Conservation (phyloP, 1,140 invertebrate genomes). For the Dermatophagoides farinae region DNA sequence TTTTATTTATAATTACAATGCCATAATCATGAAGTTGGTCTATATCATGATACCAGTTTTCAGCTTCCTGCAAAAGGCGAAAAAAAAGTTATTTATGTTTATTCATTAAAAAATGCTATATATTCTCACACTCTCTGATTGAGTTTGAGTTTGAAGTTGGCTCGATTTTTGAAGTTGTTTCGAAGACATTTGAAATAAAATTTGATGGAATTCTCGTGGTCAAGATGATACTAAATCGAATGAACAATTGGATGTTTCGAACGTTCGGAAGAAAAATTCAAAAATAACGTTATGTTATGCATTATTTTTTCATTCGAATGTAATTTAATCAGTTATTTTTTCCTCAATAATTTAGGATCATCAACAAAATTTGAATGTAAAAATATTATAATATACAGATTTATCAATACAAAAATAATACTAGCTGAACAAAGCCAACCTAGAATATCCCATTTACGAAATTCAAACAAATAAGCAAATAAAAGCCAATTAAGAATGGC, state of each 20-base stretch:
- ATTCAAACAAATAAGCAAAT: constrained; percentile 75
- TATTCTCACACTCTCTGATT: background rate
- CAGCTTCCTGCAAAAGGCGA: constrained; percentile 18
- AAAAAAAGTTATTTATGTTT: background rate
- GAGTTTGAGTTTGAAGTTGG: background rate
- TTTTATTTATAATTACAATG: constrained; percentile 28
- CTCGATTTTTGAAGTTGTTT: background rate
- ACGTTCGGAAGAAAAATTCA: too few relatives aligned
- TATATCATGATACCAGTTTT: constrained; percentile 33
- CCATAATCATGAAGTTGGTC: constrained; percentile 33
- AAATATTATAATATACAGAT: constrained; percentile 19
- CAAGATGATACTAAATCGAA: too few relatives aligned
- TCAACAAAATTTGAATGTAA: background rate
- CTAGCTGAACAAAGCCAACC: constrained; percentile 29
- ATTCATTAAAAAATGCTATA: background rate
- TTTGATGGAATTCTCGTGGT: background rate
- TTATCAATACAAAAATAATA: constrained; percentile 29
- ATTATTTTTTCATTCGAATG: too few relatives aligned
- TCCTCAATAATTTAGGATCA: too few relatives aligned
- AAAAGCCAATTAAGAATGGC: constrained; percentile 70
- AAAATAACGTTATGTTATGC: too few relatives aligned
- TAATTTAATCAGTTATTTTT: too few relatives aligned
- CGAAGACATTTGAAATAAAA: background rate
- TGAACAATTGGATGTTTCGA: too few relatives aligned
- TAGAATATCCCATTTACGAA: constrained; percentile 59